Percentiles rank a stretch among this genome's conserved stretches.
These are phyloP conservation scores for Ptilonorhynchus violaceus DNA, from an alignment of 2,113 vertebrate species.

Conservation along the genomic window DNA sequence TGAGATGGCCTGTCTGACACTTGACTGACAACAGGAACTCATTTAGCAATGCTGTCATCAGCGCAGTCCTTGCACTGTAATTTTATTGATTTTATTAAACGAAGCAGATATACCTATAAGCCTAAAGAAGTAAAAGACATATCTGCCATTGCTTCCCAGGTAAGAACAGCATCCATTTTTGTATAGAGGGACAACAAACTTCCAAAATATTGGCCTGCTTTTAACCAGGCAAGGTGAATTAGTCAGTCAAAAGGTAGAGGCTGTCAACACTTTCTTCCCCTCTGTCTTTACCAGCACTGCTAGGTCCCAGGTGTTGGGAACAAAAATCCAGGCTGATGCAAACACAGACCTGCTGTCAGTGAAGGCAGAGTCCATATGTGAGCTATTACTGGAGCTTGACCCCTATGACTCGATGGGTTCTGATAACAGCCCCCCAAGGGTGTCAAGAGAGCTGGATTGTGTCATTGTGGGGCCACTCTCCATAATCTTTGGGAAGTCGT, in stretches of 20 bases:
- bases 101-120: not conserved
- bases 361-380: not conserved
- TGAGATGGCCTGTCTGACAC: not conserved
- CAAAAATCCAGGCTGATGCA: not conserved
- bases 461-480: not conserved
- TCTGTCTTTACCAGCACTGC: not conserved
- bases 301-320: fast-evolving
- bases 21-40: not conserved
- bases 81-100: not conserved
- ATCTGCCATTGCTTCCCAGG: not conserved
- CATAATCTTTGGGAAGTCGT: not conserved
- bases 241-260: not conserved
- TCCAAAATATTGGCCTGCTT: not conserved
- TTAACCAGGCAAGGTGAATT: not conserved
- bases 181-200: not conserved
- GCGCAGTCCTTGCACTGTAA: not conserved
- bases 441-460: not conserved
- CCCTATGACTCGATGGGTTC: fast-evolving
- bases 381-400: not conserved
- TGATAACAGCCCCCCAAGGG: fast-evolving
- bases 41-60: not conserved
- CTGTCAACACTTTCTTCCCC: not conserved
- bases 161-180: not conserved
- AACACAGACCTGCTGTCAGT: not conserved
- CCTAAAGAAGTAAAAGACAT: not conserved